These are phyloP conservation scores for Drosophila demipolita DNA, from an alignment of 2,888 invertebrate genomes.

Conservation along the genomic window DNA sequence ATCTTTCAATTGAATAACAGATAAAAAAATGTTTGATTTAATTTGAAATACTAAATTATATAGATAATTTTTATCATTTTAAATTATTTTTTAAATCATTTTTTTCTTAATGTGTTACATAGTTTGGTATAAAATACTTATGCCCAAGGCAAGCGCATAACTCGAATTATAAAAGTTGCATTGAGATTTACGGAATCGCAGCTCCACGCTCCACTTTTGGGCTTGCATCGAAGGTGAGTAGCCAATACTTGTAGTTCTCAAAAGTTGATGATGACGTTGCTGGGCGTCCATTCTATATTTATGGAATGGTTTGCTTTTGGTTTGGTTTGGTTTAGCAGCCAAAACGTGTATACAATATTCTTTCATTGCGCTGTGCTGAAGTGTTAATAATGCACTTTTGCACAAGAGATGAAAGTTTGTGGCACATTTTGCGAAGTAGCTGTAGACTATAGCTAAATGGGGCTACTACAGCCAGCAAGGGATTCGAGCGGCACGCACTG, in stretches of 20 bases:
- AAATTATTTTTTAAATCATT: too few species aligned
- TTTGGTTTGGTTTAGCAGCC: constrained; percentile 6
- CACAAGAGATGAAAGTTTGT: constrained; percentile 30
- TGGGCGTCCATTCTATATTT: constrained; percentile 18
- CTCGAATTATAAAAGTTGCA: constrained; percentile 51
- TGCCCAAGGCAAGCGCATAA: not conserved
- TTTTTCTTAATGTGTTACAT: not conserved
- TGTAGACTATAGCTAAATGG: not conserved
- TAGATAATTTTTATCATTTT: not conserved
- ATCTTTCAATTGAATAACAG: not conserved
- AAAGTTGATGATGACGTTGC: constrained; percentile 55
- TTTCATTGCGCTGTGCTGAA: constrained; percentile 49
- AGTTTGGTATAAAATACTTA: not conserved
- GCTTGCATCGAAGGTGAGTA: constrained; percentile 44
- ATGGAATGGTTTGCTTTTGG: not conserved
- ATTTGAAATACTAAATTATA: not conserved
- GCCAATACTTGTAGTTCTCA: constrained; percentile 57
- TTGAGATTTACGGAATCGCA: constrained; percentile 56
- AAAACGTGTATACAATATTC: constrained; percentile 39
- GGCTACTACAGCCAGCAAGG: not conserved
- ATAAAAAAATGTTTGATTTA: not conserved
- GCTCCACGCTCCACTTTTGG: constrained; percentile 2
- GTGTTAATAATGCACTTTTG: constrained; percentile 73
- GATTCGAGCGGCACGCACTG: constrained; percentile 25
- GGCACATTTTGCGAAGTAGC: constrained; percentile 29